Percentiles rank a stretch among this genome's conserved stretches.
Conservation (phyloP, 2,113 vertebrate genomes). For the Diadophis punctatus region DNA sequence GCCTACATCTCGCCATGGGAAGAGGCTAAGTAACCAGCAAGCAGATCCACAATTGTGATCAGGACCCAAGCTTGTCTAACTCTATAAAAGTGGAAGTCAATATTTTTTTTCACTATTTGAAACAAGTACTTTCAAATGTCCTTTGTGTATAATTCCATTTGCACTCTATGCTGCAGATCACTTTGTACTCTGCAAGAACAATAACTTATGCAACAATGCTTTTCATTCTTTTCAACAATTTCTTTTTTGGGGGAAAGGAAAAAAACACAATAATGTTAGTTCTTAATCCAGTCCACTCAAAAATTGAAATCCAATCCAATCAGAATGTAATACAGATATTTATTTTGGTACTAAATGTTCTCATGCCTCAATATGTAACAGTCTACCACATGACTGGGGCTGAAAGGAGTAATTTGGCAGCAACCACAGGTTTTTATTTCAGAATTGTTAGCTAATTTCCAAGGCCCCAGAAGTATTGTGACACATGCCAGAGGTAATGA, state of each 20-base stretch:
- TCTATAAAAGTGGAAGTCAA: not conserved
- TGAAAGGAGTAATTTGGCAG: constrained; percentile 38
- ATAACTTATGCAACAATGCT: not conserved
- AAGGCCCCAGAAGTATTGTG: constrained; percentile 38
- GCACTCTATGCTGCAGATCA: not conserved
- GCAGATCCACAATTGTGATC: not conserved
- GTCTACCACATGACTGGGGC: constrained; percentile 25
- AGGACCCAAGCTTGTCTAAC: not conserved
- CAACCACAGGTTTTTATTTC: constrained; percentile 44
- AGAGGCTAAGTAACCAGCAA: not conserved
- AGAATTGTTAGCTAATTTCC: constrained; percentile 47
- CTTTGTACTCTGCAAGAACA: not conserved
- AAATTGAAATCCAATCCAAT: constrained; percentile 6
- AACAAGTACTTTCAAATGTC: not conserved
- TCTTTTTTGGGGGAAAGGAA: not conserved
- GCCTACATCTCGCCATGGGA: not conserved
- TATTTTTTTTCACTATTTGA: not conserved
- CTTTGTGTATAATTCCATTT: not conserved
- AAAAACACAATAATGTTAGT: not conserved
- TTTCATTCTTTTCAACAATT: not conserved
- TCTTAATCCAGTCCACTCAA: not conserved
- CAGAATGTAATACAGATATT: constrained; percentile 1
- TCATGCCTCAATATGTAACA: not conserved
- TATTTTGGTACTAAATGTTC: not conserved
- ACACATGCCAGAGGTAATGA: constrained; percentile 54